Evolutionary conservation across 1,140 invertebrate genomes (phyloP), one percentile per base, ranked within the genome.

Genomic region (Lepidurus couesii): DNA sequence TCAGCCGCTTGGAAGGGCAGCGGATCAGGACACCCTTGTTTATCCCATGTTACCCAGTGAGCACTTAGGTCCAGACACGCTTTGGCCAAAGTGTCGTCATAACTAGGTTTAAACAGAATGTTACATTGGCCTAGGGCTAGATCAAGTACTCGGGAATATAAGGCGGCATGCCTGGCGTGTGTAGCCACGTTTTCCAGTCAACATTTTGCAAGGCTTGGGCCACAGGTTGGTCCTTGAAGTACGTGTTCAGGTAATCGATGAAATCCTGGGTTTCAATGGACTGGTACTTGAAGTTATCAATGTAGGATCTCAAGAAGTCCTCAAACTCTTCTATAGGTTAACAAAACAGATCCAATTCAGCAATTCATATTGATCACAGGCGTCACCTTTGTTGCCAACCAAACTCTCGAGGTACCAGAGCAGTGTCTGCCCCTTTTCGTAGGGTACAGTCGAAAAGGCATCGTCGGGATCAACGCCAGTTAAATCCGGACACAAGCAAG

Each of bases 381-480:
- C 75, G 81, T 84, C 83, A 90, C 91, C 89, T 81, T 93, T 89
- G 26, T 94, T 94, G n/a, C 95, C 96, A 42, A 97, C 85, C 16
- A 92, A 82, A 80, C 91, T 88, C 86, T 98, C 96, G 78, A 98
- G 86, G 84, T 95, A 95, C 82, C 92, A 92, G 42, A 98, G 86
- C 76, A 98, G 92, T 34, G 93, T 90, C 47, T 92, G 92, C 0
- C 96, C 96, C 85, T 98, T 98, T 84, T 96, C 94, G 86, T 98
- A 98, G 5, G 96, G 95, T 74, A 97, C 90, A 44, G 86, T 87
- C 4, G 93, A 95, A 85, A 96, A 97, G 6, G 94, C 91, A 86
- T 97, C 95, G 85, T 98, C 96, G 11, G 97, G 96, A 87, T 96
- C 92, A 16, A 94, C 88, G 7, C 91, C 91, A 24, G 86, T 89